These are phyloP conservation scores for Geotrypetes seraphini DNA, from an alignment of 2,797 vertebrate genomes.

Conservation along the genomic window DNA sequence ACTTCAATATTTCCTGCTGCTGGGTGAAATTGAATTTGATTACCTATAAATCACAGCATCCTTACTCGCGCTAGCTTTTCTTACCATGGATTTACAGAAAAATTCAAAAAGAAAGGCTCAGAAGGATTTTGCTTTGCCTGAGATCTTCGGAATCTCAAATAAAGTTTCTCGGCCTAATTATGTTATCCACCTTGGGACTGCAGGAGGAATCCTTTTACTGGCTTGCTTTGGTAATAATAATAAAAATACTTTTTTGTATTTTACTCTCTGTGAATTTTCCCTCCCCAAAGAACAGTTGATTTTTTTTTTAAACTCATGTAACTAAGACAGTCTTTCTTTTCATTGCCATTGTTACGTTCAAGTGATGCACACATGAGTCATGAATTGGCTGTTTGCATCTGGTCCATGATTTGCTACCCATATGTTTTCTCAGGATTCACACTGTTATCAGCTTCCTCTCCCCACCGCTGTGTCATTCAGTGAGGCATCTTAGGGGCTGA, in stretches of 20 bases:
- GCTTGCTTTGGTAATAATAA: too few relatives aligned
- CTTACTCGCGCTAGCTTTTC: constrained; percentile 1
- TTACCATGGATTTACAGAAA: constrained; percentile 6
- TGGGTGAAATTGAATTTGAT: constrained; percentile 9
- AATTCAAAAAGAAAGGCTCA: constrained; percentile 15
- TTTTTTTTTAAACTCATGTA: too few relatives aligned
- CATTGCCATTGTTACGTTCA: too few relatives aligned
- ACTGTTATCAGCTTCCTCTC: not conserved
- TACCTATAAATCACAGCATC: not conserved
- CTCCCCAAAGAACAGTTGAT: too few relatives aligned
- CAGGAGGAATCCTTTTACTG: constrained; percentile 20
- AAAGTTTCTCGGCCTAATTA: constrained; percentile 28
- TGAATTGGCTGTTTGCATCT: too few relatives aligned
- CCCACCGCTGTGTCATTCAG: not conserved
- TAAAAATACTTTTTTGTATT: too few relatives aligned
- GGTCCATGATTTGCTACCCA: too few relatives aligned
- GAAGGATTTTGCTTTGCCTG: constrained; percentile 28
- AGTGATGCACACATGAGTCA: too few relatives aligned
- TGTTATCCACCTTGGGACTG: constrained; percentile 12
- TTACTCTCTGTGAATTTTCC: constrained; percentile 11
- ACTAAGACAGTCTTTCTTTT: too few relatives aligned
- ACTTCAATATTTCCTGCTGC: too few relatives aligned
- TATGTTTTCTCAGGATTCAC: too few relatives aligned
- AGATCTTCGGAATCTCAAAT: constrained; percentile 23
- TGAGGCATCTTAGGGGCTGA: not conserved